Percentiles rank a stretch among this genome's conserved stretches.
phyloP scores from a whole-genome alignment of 2,797 vertebrate genomes.

The Pangasius larnaudii region DNA sequence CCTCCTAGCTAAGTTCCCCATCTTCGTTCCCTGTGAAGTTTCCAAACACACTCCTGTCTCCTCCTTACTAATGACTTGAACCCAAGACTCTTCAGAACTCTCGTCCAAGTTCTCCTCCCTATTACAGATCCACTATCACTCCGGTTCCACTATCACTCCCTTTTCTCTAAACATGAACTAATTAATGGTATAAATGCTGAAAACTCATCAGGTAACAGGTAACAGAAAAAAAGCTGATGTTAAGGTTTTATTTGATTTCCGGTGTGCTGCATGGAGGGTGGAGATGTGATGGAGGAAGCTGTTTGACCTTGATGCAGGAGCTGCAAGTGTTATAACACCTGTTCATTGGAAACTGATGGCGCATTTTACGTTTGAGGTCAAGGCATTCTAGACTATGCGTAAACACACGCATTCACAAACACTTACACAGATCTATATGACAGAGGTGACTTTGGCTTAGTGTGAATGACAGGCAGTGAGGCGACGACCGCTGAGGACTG shows the following conservation, averaged over 20 bases:
- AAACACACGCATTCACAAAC: conserved; percentile 24
- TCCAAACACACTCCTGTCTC: not conserved
- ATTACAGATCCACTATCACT: not conserved
- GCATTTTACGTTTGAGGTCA: conserved; percentile 20
- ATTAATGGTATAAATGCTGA: not conserved
- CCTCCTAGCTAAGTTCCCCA: not conserved
- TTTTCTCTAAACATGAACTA: not conserved
- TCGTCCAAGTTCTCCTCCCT: not conserved
- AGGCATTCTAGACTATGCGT: conserved; percentile 33
- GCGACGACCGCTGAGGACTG: not conserved
- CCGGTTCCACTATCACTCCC: not conserved
- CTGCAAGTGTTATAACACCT: conserved; percentile 13
- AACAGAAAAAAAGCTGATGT: not conserved
- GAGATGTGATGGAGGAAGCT: conserved; percentile 6
- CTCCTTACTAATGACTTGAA: too few species aligned
- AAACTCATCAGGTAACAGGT: not conserved
- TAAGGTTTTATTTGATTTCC: not conserved
- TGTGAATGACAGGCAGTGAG: conserved; percentile 12
- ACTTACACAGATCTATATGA: conserved; percentile 22
- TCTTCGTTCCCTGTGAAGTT: not conserved
- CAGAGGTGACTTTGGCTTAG: conserved; percentile 33
- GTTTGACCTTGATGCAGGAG: conserved; percentile 33
- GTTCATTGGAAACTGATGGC: conserved; percentile 21
- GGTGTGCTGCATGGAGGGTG: not conserved
- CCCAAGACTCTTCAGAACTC: not conserved